Conservation (phyloP, 2,797 vertebrate genomes). For the Galaxias olidus region DNA sequence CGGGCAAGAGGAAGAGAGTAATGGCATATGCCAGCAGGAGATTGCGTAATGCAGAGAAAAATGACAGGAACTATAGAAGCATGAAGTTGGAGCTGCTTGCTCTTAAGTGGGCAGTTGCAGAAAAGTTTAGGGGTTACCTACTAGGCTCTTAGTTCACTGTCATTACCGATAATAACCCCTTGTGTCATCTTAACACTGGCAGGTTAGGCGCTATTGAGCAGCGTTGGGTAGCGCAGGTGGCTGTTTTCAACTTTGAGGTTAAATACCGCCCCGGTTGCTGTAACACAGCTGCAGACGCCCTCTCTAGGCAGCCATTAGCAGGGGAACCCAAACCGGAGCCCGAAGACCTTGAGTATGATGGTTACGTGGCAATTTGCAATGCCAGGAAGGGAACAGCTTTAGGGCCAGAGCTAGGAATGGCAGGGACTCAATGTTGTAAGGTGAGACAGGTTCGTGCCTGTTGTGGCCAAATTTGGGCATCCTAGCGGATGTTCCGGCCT, state of each 20-base stretch:
- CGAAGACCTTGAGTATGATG: background rate
- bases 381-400: background rate
- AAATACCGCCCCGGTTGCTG: background rate
- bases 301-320: background rate
- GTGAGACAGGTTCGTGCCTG: background rate
- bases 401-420: background rate
- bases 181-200: background rate
- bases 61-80: too few relatives aligned
- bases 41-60: background rate
- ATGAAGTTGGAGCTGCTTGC: conserved; percentile 1
- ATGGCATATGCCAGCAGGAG: background rate
- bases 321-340: background rate
- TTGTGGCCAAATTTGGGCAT: background rate
- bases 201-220: background rate
- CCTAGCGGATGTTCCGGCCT: too few relatives aligned
- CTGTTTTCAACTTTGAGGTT: background rate
- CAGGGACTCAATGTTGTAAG: background rate
- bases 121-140: conserved; percentile 1
- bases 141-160: background rate
- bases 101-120: background rate
- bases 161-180: conserved; percentile 5
- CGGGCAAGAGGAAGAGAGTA: background rate
- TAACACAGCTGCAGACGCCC: background rate
- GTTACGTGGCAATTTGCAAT: too few relatives aligned
- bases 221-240: background rate